Percentiles rank a stretch among this genome's conserved stretches.
phyloP scores from a whole-genome alignment of 2,113 vertebrate species.

The Ranitomeya variabilis region DNA sequence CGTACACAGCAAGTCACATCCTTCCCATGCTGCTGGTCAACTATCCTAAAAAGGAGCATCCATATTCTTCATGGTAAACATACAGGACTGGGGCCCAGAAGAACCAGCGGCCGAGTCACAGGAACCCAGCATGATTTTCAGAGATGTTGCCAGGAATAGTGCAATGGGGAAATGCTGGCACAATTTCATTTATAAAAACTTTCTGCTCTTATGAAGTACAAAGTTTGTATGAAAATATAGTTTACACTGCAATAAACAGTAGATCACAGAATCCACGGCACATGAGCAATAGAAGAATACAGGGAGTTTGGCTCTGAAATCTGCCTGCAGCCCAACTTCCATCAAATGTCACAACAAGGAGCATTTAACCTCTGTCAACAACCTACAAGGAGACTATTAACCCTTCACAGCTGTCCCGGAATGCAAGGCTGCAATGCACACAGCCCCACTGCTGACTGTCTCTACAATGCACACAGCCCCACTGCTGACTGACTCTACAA shows the following conservation, averaged over 20 bases:
- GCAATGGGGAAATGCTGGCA: neutral
- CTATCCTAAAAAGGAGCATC: neutral
- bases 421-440: neutral
- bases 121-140: neutral
- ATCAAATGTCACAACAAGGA: neutral
- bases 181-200: neutral
- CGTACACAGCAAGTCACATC: neutral
- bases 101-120: conserved; percentile 11
- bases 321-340: neutral
- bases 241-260: neutral
- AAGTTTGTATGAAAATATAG: neutral
- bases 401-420: neutral
- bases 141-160: neutral
- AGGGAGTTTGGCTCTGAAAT: neutral
- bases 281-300: neutral
- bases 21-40: conserved; percentile 27
- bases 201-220: neutral
- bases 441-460: conserved; percentile 5
- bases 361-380: conserved; percentile 11
- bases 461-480: neutral
- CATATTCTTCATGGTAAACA: conserved; percentile 1
- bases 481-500: neutral
- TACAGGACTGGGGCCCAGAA: conserved; percentile 15
- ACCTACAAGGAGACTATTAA: conserved; percentile 12
- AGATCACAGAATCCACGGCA: neutral